Evolutionary conservation across 2,888 invertebrate genomes (phyloP), one percentile per base, ranked within the genome.

Genomic region (Pollenia labialis): DNA sequence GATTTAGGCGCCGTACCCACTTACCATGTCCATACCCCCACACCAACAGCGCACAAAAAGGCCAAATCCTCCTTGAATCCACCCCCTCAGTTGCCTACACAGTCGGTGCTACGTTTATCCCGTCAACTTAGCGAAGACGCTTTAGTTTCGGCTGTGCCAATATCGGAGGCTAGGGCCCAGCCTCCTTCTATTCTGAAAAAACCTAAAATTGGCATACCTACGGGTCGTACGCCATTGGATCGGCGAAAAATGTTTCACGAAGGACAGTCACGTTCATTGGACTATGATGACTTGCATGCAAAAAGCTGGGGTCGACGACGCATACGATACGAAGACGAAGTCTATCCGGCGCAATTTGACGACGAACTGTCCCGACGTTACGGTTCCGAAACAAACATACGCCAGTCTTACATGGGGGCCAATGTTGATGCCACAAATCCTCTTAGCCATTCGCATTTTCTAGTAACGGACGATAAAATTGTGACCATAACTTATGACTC

Each of bases 401-500:
- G 93, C 0, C 93, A 94, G 76, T 92, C 93, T 9, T 91, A 92
- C 62, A 91, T 93, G 91, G 93, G 93, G 50, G 92, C 93, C 66
- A 90, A 90, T 80, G 91, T 93, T 42, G 91, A 93, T 86, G 90
- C 90, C n/a, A 82, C 85, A 46, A 90, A 93, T 90, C 93, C 94
- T n/a, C 85, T 93, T 8, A 93, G 93, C 79, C 93, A 93, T 81
- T 93, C 93, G 46, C 94, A 94, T 89, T 94, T 93, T 44, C 90
- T 94, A 32, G 93, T 93, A 23, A 93, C 93, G 11, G 93, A 94
- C 71, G 93, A 93, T 88, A 92, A 93, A 88, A 93, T 93, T 64
- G 92, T 93, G 40, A 93, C 93, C 80, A 93, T 94, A 58, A 93
- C 93, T 56, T 94, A 94, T 56, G 94, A 94, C 89, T 93, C 94